These are phyloP conservation scores for Synanthedon andrenaeformis DNA, from an alignment of 2,888 invertebrate species.

Conservation along the genomic window DNA sequence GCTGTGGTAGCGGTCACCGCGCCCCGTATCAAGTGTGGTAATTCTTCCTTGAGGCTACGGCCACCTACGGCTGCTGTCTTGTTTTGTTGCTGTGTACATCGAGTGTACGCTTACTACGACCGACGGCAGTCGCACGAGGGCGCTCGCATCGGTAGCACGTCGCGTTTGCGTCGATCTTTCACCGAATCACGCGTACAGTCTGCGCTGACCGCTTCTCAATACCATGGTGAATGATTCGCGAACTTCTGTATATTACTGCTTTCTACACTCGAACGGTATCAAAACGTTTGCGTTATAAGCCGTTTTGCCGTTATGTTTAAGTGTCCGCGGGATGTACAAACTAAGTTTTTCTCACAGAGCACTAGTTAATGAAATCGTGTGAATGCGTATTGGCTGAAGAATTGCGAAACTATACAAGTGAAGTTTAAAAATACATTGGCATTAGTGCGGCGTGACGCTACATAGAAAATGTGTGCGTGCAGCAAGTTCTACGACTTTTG, in stretches of 20 bases:
- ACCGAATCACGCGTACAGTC: constrained; percentile 5
- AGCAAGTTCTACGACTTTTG: constrained; percentile 66
- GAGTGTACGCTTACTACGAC: background rate
- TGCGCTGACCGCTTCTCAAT: background rate
- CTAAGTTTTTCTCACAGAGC: constrained; percentile 35
- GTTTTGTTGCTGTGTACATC: too few relatives aligned
- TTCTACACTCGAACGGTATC: constrained; percentile 54
- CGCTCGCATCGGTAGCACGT: constrained; percentile 46
- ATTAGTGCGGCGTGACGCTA: constrained; percentile 53
- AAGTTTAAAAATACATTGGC: constrained; percentile 70
- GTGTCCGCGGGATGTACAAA: constrained; percentile 31
- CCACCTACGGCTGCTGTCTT: too few relatives aligned
- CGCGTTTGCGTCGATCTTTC: constrained; percentile 10
- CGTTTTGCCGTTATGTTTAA: constrained; percentile 50
- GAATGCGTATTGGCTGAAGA: constrained; percentile 50
- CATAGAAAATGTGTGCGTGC: constrained; percentile 58
- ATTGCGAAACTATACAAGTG: constrained; percentile 67
- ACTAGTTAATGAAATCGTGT: constrained; percentile 39
- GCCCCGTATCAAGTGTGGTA: too few relatives aligned
- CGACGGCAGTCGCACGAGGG: constrained; percentile 48
- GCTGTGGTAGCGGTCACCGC: too few relatives aligned
- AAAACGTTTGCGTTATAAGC: constrained; percentile 31
- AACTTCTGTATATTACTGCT: constrained; percentile 32
- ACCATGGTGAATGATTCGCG: constrained; percentile 4
- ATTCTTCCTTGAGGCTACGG: too few relatives aligned